Conservation (phyloP, 35 echinoderm and acorn worm genomes). For the Apostichopus japonicus region DNA sequence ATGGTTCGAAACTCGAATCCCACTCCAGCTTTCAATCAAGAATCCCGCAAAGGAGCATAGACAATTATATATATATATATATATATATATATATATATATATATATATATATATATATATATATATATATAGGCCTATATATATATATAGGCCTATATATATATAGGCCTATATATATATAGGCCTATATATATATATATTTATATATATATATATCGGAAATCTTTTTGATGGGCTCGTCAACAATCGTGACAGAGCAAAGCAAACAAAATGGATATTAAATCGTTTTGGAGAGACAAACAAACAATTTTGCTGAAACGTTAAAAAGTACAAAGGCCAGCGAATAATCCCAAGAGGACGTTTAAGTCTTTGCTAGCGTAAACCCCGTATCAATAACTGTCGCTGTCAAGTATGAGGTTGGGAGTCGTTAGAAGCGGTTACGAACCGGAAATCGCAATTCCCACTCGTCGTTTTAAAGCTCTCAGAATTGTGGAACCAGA, state of each 20-base stretch:
- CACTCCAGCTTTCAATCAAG: too few species aligned
- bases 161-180: too few species aligned
- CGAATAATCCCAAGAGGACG: neutral
- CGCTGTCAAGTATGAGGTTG: constrained; percentile 1
- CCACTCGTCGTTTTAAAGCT: constrained; percentile 25
- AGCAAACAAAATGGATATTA: constrained; percentile 44
- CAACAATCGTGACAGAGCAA: neutral
- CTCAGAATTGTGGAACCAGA: constrained; percentile 47
- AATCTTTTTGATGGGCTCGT: constrained; percentile 5
- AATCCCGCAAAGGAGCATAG: too few species aligned
- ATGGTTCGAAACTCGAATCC: too few species aligned
- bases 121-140: too few species aligned
- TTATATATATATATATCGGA: too few species aligned
- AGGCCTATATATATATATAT: too few species aligned
- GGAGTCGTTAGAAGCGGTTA: constrained; percentile 12
- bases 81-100: too few species aligned
- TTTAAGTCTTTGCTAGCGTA: constrained; percentile 40
- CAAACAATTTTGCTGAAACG: constrained; percentile 29
- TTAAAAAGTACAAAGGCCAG: constrained; percentile 58
- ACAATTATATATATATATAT: too few species aligned
- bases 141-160: too few species aligned
- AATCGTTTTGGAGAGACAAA: constrained; percentile 50
- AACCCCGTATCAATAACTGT: constrained; percentile 39
- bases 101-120: too few species aligned
- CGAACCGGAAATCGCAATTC: constrained; percentile 51